These are phyloP conservation scores for Misgurnus anguillicaudatus DNA, from an alignment of 2,113 vertebrate species.

Conservation along the genomic window DNA sequence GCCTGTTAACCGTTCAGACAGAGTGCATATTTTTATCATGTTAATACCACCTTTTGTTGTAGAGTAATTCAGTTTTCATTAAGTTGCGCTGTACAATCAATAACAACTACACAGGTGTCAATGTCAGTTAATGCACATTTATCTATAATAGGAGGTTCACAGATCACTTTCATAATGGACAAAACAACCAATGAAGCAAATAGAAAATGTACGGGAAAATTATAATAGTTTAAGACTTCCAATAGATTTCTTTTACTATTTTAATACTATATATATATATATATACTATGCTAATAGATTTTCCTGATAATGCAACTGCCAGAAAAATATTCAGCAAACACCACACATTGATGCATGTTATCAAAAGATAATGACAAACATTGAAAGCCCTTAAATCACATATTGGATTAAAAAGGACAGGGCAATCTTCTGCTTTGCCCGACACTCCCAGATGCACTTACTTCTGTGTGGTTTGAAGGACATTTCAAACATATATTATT, in stretches of 20 bases:
- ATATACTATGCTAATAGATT: constrained; percentile 32
- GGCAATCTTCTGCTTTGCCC: neutral
- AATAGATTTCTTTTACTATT: neutral
- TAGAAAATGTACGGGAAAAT: neutral
- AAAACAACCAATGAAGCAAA: constrained; percentile 66
- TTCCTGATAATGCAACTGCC: neutral
- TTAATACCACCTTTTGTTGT: constrained; percentile 69
- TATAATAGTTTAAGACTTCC: neutral
- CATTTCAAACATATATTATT: constrained; percentile 2
- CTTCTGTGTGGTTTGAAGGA: neutral
- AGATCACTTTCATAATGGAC: constrained; percentile 63
- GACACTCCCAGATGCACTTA: neutral
- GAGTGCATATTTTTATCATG: constrained; percentile 69
- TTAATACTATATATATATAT: constrained; percentile 48
- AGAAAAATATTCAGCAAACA: neutral
- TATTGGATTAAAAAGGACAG: neutral
- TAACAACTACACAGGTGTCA: constrained; percentile 72
- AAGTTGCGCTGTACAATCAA: constrained; percentile 67
- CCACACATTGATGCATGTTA: neutral
- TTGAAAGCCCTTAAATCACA: neutral
- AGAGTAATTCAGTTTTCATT: constrained; percentile 73
- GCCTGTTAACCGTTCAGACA: constrained; percentile 70
- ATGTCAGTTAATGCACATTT: constrained; percentile 71
- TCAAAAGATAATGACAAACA: neutral
- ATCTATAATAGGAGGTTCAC: constrained; percentile 65